These are phyloP conservation scores for Perodicticus potto DNA, from an alignment of 2,797 vertebrate genomes.

Conservation along the genomic window DNA sequence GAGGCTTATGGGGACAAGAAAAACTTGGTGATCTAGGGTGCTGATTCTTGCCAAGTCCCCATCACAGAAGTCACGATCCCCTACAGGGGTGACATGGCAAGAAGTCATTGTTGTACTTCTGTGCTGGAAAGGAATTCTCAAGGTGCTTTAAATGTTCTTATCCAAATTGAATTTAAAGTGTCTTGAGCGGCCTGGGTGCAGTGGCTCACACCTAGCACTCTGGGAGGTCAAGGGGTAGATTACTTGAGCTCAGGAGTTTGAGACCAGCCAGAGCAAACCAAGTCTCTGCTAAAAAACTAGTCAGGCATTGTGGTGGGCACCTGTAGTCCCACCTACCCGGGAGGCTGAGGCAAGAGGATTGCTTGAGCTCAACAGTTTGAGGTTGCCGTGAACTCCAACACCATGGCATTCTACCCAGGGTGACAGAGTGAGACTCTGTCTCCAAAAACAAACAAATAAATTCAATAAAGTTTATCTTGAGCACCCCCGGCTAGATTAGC, in stretches of 20 bases:
- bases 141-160: neutral
- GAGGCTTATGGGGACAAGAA: neutral
- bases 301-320: no score
- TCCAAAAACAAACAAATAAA: neutral
- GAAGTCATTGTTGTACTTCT: neutral
- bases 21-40: neutral
- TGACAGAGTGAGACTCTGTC: no score
- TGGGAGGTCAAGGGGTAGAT: neutral
- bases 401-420: no score
- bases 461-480: neutral
- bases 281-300: no score
- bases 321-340: no score
- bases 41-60: slow-evolving; percentile 6
- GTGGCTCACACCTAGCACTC: neutral
- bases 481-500: neutral
- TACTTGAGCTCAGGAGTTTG: neutral
- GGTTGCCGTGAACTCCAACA: no score
- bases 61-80: neutral
- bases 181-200: neutral
- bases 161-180: neutral
- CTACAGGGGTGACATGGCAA: neutral
- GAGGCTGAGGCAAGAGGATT: no score
- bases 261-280: neutral
- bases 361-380: no score
- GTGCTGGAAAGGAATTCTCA: neutral